Evolutionary conservation across 2,888 invertebrate genomes (phyloP).

Genomic region (Lumbricus terrestris): DNA sequence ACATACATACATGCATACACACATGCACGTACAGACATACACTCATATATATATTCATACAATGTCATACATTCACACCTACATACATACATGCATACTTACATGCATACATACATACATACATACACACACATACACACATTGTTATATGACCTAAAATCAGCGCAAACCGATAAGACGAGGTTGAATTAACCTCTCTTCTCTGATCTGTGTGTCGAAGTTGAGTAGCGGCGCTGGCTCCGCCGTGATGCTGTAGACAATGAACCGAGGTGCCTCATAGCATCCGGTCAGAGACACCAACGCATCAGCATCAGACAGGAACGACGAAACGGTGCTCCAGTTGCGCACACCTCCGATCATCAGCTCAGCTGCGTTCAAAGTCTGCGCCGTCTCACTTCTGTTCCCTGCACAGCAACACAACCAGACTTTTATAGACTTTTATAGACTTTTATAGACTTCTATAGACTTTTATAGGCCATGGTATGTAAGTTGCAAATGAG

Average conservation of each 20-base stretch:
- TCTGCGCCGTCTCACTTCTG: constrained; percentile 29
- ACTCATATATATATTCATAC: no score
- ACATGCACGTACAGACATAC: no score
- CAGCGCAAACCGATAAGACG: background rate
- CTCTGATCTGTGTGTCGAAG: constrained; percentile 33
- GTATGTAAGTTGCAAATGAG: no score
- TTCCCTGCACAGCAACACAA: background rate
- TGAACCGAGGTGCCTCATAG: constrained; percentile 40
- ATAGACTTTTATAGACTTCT: no score
- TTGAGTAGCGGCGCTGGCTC: constrained; percentile 39
- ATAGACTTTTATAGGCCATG: no score
- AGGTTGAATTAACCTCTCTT: constrained; percentile 30
- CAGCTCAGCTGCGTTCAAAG: constrained; percentile 38
- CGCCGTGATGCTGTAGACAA: constrained; percentile 35
- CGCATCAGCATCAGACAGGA: constrained; percentile 30
- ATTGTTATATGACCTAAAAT: background rate
- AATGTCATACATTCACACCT: no score
- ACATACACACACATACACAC: no score
- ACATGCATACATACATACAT: no score
- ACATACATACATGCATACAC: no score
- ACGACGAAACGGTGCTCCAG: background rate
- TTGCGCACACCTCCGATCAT: constrained; percentile 33
- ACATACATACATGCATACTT: no score
- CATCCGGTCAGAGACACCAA: constrained; percentile 36
- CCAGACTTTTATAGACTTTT: no score